phyloP scores from a whole-genome alignment of 2,113 vertebrate genomes.

The Chrysochloris asiatica region DNA sequence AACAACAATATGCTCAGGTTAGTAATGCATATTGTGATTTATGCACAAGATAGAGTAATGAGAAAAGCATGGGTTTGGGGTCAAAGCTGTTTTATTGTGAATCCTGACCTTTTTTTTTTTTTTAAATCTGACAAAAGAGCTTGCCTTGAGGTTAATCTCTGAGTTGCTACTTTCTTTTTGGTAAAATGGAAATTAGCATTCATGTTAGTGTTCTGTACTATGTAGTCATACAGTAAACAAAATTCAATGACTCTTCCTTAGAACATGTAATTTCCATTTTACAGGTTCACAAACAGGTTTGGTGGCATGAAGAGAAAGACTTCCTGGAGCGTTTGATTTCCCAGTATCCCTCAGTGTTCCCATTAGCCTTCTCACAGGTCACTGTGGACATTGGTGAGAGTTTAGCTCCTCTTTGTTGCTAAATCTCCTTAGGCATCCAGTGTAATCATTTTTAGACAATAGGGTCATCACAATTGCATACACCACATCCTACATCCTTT shows the following conservation, averaged over 20 bases:
- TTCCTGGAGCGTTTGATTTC: neutral
- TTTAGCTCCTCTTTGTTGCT: neutral
- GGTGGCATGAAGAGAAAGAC: neutral
- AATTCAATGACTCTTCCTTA: neutral
- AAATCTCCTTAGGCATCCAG: neutral
- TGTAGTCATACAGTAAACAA: neutral
- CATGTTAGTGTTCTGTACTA: neutral
- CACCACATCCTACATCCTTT: constrained; percentile 52
- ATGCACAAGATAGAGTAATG: neutral
- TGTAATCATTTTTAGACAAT: neutral
- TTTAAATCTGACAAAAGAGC: neutral
- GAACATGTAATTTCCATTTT: neutral
- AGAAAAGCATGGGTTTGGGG: neutral
- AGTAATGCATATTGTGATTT: neutral
- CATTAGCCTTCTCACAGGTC: neutral
- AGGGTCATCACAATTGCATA: neutral
- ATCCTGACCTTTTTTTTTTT: neutral
- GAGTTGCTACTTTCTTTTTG: neutral
- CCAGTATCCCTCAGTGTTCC: neutral
- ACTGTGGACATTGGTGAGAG: neutral
- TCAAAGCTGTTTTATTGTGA: too few relatives aligned
- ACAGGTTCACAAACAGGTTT: neutral
- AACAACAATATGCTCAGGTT: neutral
- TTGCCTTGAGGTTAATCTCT: neutral
- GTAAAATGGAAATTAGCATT: neutral